Evolutionary conservation across 2,113 vertebrate species (phyloP).

Genomic region (Corydoras maculifer): DNA sequence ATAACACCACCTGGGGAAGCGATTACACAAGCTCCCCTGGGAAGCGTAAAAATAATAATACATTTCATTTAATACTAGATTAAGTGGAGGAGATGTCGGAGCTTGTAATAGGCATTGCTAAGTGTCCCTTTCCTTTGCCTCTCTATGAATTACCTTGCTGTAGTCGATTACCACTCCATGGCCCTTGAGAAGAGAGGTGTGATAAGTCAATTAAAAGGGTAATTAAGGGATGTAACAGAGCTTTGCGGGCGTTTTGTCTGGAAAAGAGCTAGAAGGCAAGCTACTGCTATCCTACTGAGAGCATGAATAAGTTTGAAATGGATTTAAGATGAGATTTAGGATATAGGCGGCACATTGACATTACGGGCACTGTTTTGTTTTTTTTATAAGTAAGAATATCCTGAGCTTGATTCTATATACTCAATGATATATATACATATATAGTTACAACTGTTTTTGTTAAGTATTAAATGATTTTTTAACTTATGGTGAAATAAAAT

Average conservation of each 20-base stretch:
- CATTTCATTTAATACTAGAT: constrained; percentile 63
- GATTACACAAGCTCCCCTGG: constrained; percentile 50
- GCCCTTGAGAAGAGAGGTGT: constrained; percentile 52
- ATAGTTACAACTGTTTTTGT: too few relatives aligned
- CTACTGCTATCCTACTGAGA: constrained; percentile 6
- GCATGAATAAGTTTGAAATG: neutral
- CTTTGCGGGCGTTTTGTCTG: constrained; percentile 38
- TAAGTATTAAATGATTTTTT: too few relatives aligned
- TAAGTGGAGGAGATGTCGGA: constrained; percentile 59
- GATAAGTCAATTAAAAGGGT: constrained; percentile 62
- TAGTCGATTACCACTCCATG: constrained; percentile 46
- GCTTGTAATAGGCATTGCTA: constrained; percentile 59
- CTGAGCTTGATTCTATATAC: neutral
- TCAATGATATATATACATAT: too few relatives aligned
- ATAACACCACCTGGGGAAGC: constrained; percentile 53
- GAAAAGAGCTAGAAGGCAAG: neutral
- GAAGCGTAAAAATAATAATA: constrained; percentile 56
- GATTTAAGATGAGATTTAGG: neutral
- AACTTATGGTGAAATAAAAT: too few relatives aligned
- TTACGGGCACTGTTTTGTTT: too few relatives aligned
- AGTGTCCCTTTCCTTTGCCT: constrained; percentile 52
- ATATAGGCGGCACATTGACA: neutral
- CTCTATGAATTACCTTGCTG: constrained; percentile 55
- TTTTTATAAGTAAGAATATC: too few relatives aligned
- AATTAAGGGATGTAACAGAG: constrained; percentile 50